A percentile compares a stretch with the other conserved stretches of the same genome.
Conservation (phyloP, 2,113 vertebrate species). For the Anguilla japonica region DNA sequence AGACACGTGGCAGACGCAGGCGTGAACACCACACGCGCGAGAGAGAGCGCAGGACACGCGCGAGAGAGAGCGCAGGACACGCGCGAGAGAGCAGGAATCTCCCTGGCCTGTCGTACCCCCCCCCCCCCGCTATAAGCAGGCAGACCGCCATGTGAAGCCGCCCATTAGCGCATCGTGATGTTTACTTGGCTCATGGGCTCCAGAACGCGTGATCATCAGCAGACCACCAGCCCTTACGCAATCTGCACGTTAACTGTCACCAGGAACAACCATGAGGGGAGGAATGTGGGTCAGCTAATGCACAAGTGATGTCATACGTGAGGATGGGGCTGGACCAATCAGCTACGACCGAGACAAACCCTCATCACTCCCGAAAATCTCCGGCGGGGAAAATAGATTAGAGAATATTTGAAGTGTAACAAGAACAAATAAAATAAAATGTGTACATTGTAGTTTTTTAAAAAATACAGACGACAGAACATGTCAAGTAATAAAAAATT, state of each 20-base stretch:
- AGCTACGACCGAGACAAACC: not conserved
- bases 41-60: not conserved
- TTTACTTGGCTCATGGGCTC: not conserved
- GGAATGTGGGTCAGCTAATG: not conserved
- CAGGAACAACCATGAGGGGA: not conserved
- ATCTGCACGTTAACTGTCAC: not conserved
- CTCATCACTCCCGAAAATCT: not conserved
- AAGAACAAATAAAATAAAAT: not conserved
- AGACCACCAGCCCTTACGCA: not conserved
- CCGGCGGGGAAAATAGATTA: not conserved
- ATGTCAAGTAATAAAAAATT: no score
- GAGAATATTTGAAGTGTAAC: not conserved
- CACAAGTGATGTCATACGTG: not conserved
- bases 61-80: not conserved
- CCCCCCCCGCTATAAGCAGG: no score
- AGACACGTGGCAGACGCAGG: conserved; percentile 25
- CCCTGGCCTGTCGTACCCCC: not conserved
- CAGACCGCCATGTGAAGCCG: not conserved
- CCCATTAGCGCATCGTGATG: no score
- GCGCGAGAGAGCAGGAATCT: not conserved
- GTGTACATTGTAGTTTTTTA: no score
- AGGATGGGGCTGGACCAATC: not conserved
- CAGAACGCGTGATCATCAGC: not conserved
- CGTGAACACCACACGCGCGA: not conserved
- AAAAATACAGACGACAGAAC: no score